These are phyloP conservation scores for Tyto alba DNA, from an alignment of 2,113 vertebrate species.

Conservation along the genomic window DNA sequence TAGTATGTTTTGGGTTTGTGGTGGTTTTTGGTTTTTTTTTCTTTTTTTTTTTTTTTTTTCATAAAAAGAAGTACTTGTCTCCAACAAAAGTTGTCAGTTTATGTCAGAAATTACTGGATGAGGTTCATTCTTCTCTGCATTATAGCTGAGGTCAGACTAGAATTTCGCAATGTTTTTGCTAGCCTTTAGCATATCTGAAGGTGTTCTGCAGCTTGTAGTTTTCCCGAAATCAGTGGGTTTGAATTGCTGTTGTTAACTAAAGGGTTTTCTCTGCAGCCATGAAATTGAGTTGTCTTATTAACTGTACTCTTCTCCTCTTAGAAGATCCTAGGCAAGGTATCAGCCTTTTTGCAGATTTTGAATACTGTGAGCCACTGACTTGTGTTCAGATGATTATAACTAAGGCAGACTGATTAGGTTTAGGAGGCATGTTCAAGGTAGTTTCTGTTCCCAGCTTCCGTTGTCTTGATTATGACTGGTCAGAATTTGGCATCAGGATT, in stretches of 20 bases:
- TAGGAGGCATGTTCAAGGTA: background rate
- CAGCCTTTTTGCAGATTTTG: background rate
- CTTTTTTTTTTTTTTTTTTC: background rate
- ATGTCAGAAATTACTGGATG: background rate
- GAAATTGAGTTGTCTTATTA: background rate
- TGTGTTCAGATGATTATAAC: background rate
- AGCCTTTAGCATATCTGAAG: background rate
- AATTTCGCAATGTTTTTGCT: background rate
- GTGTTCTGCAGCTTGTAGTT: background rate
- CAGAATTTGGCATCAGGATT: background rate
- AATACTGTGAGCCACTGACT: background rate
- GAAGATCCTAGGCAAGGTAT: background rate
- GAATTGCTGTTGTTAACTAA: background rate
- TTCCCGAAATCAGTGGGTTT: background rate
- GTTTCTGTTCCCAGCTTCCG: background rate
- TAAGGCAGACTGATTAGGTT: background rate
- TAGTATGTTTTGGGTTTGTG: accelerated
- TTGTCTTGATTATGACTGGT: background rate
- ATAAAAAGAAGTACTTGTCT: background rate
- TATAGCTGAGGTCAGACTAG: background rate
- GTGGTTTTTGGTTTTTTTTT: too few relatives aligned
- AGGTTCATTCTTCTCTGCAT: background rate
- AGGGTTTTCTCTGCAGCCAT: background rate
- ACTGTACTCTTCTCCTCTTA: background rate
- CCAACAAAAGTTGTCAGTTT: background rate